Conservation (phyloP, 1,140 invertebrate genomes). For the Drosophila lacteicornis region DNA sequence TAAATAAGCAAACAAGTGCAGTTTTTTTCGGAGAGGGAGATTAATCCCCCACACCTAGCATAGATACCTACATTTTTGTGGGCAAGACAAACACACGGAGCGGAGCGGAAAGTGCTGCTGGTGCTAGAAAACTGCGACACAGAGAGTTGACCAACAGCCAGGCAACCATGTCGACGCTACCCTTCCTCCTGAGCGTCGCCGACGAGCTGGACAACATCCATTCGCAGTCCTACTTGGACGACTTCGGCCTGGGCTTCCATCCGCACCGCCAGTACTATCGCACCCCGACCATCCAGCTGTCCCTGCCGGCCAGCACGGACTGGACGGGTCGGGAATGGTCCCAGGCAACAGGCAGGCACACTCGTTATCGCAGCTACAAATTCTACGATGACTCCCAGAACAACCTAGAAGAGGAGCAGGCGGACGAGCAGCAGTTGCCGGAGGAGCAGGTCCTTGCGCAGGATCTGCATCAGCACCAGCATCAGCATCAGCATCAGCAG, state of each 20-base stretch:
- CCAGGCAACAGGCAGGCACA: slow-evolving; percentile 38
- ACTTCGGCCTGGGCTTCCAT: slow-evolving; percentile 83
- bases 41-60: slow-evolving; percentile 48
- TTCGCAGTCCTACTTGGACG: slow-evolving; percentile 81
- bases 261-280: slow-evolving; percentile 82
- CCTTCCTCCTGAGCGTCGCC: slow-evolving; percentile 81
- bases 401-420: slow-evolving; percentile 63
- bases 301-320: slow-evolving; percentile 78
- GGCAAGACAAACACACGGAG: slow-evolving; percentile 11
- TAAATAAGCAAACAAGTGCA: slow-evolving; percentile 50
- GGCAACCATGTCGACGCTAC: slow-evolving; percentile 79
- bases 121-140: slow-evolving; percentile 59
- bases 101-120: slow-evolving; percentile 1
- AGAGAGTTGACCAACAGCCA: slow-evolving; percentile 4
- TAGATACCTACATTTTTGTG: slow-evolving; percentile 61
- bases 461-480: slow-evolving; percentile 24
- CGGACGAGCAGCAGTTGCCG: slow-evolving; percentile 32
- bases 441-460: slow-evolving; percentile 22
- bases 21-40: slow-evolving; percentile 12
- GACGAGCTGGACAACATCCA: slow-evolving; percentile 84
- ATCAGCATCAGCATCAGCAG: slow-evolving; percentile 16
- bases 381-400: slow-evolving; percentile 77
- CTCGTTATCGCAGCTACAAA: slow-evolving; percentile 72
- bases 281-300: slow-evolving; percentile 79
- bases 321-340: slow-evolving; percentile 63